Evolutionary conservation across 2,797 vertebrate species (phyloP).

Genomic region (Epinephelus awoara): DNA sequence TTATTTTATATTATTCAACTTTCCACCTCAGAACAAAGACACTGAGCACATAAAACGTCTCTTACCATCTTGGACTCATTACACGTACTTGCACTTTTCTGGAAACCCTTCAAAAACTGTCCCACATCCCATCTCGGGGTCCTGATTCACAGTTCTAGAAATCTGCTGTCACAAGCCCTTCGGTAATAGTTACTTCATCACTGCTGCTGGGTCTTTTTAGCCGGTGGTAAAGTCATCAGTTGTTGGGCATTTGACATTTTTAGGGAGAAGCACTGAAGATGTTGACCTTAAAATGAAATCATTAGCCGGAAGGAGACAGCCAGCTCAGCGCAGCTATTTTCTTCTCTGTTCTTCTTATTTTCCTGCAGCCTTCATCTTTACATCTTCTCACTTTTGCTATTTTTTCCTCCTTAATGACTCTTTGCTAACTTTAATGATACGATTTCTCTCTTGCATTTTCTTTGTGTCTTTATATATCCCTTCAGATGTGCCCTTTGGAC

Average conservation of each 20-base stretch:
- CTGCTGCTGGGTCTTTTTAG: slow-evolving; percentile 11
- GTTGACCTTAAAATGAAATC: slow-evolving; percentile 60
- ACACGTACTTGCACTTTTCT: not conserved
- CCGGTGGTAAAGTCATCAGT: slow-evolving; percentile 32
- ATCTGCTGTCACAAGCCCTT: slow-evolving; percentile 36
- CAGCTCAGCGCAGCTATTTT: not conserved
- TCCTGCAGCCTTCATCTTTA: not conserved
- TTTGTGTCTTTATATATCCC: not conserved
- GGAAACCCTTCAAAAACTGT: not conserved
- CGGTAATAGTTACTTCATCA: slow-evolving; percentile 30
- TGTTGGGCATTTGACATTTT: slow-evolving; percentile 56
- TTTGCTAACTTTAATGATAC: not conserved
- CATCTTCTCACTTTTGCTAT: slow-evolving; percentile 11
- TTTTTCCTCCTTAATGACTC: not conserved
- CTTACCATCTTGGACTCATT: not conserved
- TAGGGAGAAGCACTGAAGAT: slow-evolving; percentile 42
- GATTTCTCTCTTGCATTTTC: not conserved
- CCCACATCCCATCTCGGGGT: not conserved
- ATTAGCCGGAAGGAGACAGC: slow-evolving; percentile 40
- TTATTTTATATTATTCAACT: not conserved
- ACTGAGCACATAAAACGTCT: not conserved
- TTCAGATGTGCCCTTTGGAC: slow-evolving; percentile 6
- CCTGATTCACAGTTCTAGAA: slow-evolving; percentile 22
- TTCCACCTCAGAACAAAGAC: not conserved
- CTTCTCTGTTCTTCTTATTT: not conserved